These are phyloP conservation scores for Lagopus muta DNA, from an alignment of 2,113 vertebrate genomes.

Conservation along the genomic window DNA sequence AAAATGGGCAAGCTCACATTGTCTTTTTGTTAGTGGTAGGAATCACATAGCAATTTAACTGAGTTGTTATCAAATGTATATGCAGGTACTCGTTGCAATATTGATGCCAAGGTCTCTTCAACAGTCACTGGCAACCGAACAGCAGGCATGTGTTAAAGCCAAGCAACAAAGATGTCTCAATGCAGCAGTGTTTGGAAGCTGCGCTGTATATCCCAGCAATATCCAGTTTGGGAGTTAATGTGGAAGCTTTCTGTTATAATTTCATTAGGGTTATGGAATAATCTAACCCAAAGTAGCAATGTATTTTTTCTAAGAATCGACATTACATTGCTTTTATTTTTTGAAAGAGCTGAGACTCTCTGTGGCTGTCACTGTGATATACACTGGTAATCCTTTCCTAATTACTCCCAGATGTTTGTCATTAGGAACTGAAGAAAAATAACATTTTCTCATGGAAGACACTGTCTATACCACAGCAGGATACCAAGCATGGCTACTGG, in stretches of 20 bases:
- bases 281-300: not conserved
- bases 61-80: not conserved
- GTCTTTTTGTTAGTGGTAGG: not conserved
- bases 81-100: not conserved
- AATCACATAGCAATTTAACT: not conserved
- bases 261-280: not conserved
- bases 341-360: not conserved
- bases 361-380: not conserved
- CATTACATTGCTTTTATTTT: not conserved
- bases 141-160: accelerated
- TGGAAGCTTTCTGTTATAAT: not conserved
- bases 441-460: not conserved
- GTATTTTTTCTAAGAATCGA: not conserved
- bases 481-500: not conserved
- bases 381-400: not conserved
- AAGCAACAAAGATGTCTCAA: not conserved
- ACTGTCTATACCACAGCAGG: not conserved
- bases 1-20: not conserved
- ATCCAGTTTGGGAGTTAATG: not conserved
- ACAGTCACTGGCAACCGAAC: accelerated
- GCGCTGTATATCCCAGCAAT: accelerated
- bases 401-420: not conserved
- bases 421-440: not conserved
- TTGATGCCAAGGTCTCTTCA: not conserved
- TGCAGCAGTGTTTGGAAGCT: not conserved